Conservation (phyloP, 2,797 vertebrate genomes). For the Ictinia mississippiensis region DNA sequence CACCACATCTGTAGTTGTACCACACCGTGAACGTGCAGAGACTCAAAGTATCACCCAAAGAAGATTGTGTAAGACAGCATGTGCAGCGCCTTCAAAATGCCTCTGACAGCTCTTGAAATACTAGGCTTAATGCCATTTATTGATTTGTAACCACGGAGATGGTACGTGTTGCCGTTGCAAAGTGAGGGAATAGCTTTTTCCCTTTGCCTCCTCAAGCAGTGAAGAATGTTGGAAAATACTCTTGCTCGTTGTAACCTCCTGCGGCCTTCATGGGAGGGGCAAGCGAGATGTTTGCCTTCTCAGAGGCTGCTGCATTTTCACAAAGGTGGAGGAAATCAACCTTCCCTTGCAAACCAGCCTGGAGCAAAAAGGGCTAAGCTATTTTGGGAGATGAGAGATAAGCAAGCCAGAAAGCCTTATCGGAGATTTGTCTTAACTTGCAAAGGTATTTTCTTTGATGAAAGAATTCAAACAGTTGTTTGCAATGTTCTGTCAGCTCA, state of each 20-base stretch:
- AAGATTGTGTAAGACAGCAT: background rate
- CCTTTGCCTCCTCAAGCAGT: background rate
- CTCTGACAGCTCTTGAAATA: background rate
- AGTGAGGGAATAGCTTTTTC: background rate
- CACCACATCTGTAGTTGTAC: rapidly evolving
- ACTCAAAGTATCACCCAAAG: background rate
- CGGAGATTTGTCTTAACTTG: conserved; percentile 48
- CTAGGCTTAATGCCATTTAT: background rate
- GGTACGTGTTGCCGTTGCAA: background rate
- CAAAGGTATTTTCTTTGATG: conserved; percentile 32
- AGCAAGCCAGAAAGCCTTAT: conserved; percentile 39
- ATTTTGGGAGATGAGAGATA: conserved; percentile 22
- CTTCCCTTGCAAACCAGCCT: conserved; percentile 32
- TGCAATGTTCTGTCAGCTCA: conserved; percentile 1
- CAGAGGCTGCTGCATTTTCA: background rate
- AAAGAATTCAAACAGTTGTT: conserved; percentile 26
- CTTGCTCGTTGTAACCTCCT: background rate
- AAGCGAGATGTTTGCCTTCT: background rate
- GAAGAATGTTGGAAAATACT: background rate
- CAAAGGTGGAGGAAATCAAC: background rate
- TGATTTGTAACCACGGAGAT: conserved; percentile 32
- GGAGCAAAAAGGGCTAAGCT: conserved; percentile 1
- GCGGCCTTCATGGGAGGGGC: background rate
- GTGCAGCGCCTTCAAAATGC: background rate
- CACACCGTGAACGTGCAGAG: rapidly evolving